phyloP scores from a whole-genome alignment of 2,113 vertebrate genomes.

The Aspidoscelis tigris region DNA sequence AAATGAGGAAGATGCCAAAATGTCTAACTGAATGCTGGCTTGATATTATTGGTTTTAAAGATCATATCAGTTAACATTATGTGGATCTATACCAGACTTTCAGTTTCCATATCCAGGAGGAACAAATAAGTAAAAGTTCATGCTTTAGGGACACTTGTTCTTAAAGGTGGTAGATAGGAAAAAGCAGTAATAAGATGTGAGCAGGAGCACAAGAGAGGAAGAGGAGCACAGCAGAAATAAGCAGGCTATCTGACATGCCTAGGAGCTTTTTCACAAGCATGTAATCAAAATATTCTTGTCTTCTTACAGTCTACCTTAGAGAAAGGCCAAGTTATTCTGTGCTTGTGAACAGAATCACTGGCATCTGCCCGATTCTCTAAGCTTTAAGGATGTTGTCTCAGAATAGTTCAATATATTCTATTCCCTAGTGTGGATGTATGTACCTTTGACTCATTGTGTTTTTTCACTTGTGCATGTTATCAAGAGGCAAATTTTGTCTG shows the following conservation, averaged over 20 bases:
- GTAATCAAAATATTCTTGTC: slow-evolving; percentile 9
- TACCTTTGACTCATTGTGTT: not conserved
- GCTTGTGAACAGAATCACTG: not conserved
- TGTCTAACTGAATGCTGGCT: not conserved
- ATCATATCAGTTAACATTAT: not conserved
- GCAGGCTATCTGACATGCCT: slow-evolving; percentile 16
- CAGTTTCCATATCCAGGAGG: not conserved
- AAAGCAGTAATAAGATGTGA: not conserved
- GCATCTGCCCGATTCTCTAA: not conserved
- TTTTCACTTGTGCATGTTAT: not conserved
- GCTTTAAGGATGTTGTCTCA: not conserved
- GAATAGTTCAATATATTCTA: not conserved
- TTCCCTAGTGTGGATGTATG: not conserved
- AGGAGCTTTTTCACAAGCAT: not conserved
- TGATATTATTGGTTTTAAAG: not conserved
- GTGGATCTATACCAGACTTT: not conserved
- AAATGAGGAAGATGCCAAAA: not conserved
- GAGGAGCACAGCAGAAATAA: not conserved
- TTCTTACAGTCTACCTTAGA: not conserved
- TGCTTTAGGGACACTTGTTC: not conserved
- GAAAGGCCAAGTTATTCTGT: not conserved
- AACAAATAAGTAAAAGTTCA: not conserved
- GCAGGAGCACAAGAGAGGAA: not conserved
- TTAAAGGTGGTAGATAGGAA: slow-evolving; percentile 13
- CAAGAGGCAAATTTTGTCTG: no score